phyloP scores from a whole-genome alignment of 2,797 vertebrate species.

The Siniperca undulata region DNA sequence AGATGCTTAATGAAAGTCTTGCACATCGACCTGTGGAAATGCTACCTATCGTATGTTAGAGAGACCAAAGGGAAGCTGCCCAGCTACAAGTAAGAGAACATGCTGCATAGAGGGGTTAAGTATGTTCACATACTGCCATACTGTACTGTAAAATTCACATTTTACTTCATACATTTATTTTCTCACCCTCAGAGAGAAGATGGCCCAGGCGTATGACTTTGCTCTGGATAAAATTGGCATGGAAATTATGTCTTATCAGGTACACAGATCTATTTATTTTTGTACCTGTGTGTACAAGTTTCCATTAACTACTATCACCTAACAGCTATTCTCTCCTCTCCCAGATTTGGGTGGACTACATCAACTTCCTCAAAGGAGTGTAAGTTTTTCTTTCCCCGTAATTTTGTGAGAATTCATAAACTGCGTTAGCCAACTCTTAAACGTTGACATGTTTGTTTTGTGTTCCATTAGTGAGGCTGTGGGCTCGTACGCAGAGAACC shows the following conservation, averaged over 20 bases:
- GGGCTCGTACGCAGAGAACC: conserved; percentile 98
- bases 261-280: conserved; percentile 66
- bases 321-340: conserved; percentile 7
- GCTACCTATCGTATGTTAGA: conserved; percentile 98
- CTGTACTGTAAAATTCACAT: background rate
- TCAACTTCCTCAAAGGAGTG: conserved; percentile 99
- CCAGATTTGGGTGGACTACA: conserved; percentile 99
- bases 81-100: conserved; percentile 97
- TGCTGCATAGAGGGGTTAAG: accelerated
- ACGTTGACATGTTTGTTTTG: conserved; percentile 1
- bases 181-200: conserved; percentile 93
- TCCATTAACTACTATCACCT: conserved; percentile 2
- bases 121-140: background rate
- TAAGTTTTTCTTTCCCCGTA: conserved; percentile 82
- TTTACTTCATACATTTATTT: background rate
- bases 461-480: conserved; percentile 91
- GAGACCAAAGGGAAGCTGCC: conserved; percentile 99
- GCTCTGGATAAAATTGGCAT: conserved; percentile 99
- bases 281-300: background rate
- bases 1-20: conserved; percentile 99
- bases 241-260: conserved; percentile 99
- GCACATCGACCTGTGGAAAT: conserved; percentile 99
- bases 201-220: conserved; percentile 99
- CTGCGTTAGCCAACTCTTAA: background rate
- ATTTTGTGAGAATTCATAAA: background rate